Percentiles rank a stretch among this genome's conserved stretches.
Evolutionary conservation across 2,797 vertebrate species (phyloP).

Genomic region (Ctenochaetus hawaiiensis): DNA sequence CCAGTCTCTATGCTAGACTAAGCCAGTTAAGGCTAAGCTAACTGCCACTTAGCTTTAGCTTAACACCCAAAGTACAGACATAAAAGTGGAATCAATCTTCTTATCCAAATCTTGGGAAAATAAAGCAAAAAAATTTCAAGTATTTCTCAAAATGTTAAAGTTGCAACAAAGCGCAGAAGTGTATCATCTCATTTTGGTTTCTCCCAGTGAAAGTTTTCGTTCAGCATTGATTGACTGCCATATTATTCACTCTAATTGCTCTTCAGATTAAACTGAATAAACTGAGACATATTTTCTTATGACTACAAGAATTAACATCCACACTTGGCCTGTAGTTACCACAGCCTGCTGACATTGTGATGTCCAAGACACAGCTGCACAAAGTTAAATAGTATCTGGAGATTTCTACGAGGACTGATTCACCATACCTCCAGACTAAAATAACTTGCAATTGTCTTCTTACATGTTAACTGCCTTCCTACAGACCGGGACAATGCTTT

Average conservation of each 20-base stretch:
- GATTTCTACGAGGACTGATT: slow-evolving; percentile 55
- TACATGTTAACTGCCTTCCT: slow-evolving; percentile 71
- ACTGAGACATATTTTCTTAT: slow-evolving; percentile 40
- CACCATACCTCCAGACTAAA: slow-evolving; percentile 67
- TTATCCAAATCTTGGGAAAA: not conserved
- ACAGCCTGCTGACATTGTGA: slow-evolving; percentile 29
- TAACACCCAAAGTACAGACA: not conserved
- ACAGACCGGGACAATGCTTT: slow-evolving; percentile 69
- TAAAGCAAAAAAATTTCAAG: not conserved
- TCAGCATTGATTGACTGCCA: slow-evolving; percentile 16
- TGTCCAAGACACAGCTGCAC: slow-evolving; percentile 65
- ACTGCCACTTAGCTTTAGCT: not conserved
- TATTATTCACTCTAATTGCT: slow-evolving; percentile 34
- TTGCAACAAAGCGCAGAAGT: not conserved
- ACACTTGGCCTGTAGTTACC: slow-evolving; percentile 26
- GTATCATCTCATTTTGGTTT: not conserved
- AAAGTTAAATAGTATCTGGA: slow-evolving; percentile 54
- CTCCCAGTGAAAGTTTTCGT: slow-evolving; percentile 8
- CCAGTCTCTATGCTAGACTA: not conserved
- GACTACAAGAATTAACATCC: slow-evolving; percentile 30
- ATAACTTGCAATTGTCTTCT: slow-evolving; percentile 72
- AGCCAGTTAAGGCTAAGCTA: not conserved
- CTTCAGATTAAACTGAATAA: slow-evolving; percentile 44
- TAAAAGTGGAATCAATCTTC: not conserved
- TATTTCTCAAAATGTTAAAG: not conserved